phyloP scores from a whole-genome alignment of 2,113 vertebrate species.

The Larimichthys polyactis region DNA sequence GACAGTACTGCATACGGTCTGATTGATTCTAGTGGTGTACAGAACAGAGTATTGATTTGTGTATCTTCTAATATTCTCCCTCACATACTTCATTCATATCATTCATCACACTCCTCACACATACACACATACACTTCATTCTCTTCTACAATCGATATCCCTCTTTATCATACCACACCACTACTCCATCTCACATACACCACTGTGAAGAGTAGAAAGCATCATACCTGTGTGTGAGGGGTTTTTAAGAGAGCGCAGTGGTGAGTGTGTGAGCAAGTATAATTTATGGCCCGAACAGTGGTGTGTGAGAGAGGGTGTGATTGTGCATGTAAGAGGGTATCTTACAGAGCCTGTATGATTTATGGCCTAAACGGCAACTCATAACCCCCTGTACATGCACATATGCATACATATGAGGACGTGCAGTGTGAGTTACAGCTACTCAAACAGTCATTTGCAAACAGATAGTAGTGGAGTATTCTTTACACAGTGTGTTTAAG shows the following conservation, averaged over 20 bases:
- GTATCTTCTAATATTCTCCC: conserved; percentile 12
- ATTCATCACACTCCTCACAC: conserved; percentile 17
- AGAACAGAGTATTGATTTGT: conserved; percentile 60
- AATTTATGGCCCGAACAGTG: conserved; percentile 12
- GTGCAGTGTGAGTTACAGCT: background rate
- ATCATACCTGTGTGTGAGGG: background rate
- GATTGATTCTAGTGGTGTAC: conserved; percentile 34
- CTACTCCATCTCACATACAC: conserved; percentile 1
- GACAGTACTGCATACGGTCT: conserved; percentile 33
- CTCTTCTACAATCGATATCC: background rate
- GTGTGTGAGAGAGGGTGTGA: background rate
- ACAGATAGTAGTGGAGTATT: background rate
- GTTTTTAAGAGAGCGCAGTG: background rate
- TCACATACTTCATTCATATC: conserved; percentile 12
- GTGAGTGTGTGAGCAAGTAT: background rate
- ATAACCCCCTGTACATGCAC: background rate
- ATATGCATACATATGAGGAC: conserved; percentile 20
- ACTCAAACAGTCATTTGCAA: conserved; percentile 19
- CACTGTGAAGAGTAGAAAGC: background rate
- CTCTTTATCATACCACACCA: conserved; percentile 1
- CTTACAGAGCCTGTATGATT: conserved; percentile 37
- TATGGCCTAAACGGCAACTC: conserved; percentile 20
- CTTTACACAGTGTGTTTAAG: background rate
- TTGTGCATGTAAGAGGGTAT: conserved; percentile 17
- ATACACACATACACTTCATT: background rate